A percentile compares a stretch with the other conserved stretches of the same genome.
Conservation (phyloP, 30 jellyfish, hydroid and myxozoan genomes). For the Clytia hemisphaerica region DNA sequence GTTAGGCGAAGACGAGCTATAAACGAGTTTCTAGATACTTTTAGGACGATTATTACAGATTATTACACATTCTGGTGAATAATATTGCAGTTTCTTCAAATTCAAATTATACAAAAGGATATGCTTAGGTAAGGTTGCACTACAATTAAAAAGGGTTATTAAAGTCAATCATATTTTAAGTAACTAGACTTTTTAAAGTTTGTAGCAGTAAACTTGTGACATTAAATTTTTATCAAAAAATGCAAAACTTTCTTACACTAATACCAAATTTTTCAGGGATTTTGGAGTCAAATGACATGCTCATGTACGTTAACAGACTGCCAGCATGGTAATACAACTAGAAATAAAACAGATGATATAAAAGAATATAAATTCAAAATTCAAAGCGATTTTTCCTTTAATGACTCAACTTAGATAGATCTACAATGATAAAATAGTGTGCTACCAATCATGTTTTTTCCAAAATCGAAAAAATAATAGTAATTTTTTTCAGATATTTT, state of each 20-base stretch:
- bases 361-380: not conserved
- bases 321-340: constrained; percentile 96
- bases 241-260: constrained; percentile 30
- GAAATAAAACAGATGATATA: not conserved
- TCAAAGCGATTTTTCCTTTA: not conserved
- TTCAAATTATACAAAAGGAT: no score
- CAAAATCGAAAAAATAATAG: not conserved
- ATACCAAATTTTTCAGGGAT: constrained; percentile 62
- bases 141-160: not conserved
- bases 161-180: not conserved
- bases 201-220: no score
- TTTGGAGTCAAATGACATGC: constrained; percentile 65
- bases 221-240: no score
- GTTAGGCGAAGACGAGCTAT: no score
- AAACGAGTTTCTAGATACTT: no score
- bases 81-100: no score
- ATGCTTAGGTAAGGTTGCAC: not conserved
- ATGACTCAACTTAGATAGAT: no score
- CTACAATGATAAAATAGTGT: not conserved
- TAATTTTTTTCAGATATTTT: not conserved
- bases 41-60: no score
- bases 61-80: no score
- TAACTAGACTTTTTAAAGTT: not conserved
- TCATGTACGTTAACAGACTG: constrained; percentile 82
- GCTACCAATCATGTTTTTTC: not conserved